Evolutionary conservation across 1,140 invertebrate genomes (phyloP).

Genomic region (Atta texana): DNA sequence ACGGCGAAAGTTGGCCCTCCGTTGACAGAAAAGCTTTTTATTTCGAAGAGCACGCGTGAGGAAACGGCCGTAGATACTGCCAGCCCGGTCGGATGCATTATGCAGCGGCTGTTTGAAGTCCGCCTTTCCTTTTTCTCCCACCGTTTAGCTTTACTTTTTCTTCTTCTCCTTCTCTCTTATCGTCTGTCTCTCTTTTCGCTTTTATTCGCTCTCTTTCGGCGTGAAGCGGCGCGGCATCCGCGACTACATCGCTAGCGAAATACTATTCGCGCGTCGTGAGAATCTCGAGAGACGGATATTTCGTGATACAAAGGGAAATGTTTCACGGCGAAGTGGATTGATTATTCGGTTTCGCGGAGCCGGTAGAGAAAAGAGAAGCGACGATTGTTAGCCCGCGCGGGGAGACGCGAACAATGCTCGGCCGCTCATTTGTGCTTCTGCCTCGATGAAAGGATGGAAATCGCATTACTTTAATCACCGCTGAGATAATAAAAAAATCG

Average conservation of each 20-base stretch:
- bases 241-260: constrained; percentile 67
- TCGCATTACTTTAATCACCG: constrained; percentile 61
- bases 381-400: constrained; percentile 46
- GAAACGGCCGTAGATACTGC: constrained; percentile 42
- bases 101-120: constrained; percentile 79
- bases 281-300: constrained; percentile 75
- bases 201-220: constrained; percentile 61
- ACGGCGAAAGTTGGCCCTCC: constrained; percentile 73
- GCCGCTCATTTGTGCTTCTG: constrained; percentile 58
- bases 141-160: background rate
- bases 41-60: constrained; percentile 68
- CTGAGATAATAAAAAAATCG: constrained; percentile 63
- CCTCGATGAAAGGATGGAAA: constrained; percentile 55
- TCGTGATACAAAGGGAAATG: constrained; percentile 75
- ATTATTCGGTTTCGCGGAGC: constrained; percentile 71
- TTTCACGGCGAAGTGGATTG: constrained; percentile 76
- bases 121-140: constrained; percentile 63
- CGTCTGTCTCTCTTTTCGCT: background rate
- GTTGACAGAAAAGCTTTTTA: constrained; percentile 73
- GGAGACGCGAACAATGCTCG: constrained; percentile 41
- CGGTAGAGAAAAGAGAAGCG: constrained; percentile 46
- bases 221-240: constrained; percentile 50
- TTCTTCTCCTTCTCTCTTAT: background rate
- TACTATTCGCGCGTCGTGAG: constrained; percentile 61
- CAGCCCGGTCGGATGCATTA: constrained; percentile 75